Percentiles rank a stretch among this genome's conserved stretches.
Conservation (phyloP, 1,140 invertebrate species). For the Pygmarrhopalites habei region DNA sequence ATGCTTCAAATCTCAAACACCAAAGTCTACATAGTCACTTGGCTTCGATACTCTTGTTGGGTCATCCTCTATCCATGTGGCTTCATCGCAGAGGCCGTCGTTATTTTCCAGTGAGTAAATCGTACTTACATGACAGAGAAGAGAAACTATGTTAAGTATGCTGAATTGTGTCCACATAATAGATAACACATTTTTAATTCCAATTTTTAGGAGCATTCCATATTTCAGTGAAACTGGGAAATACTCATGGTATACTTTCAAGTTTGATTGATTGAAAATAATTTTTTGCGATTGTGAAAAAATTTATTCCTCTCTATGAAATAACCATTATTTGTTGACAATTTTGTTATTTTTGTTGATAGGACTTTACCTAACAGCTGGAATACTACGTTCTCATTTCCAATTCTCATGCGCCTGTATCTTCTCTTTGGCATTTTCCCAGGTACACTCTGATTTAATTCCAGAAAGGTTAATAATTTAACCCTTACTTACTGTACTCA, state of each 20-base stretch:
- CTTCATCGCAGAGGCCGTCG: constrained; percentile 75
- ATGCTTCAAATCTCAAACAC: constrained; percentile 68
- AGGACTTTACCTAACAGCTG: constrained; percentile 69
- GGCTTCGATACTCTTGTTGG: constrained; percentile 88
- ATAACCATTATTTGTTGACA: no score
- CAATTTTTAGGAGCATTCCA: constrained; percentile 64
- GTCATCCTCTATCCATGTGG: constrained; percentile 85
- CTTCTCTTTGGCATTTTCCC: constrained; percentile 67
- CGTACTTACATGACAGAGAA: no score
- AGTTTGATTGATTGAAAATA: no score
- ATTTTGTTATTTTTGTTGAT: no score
- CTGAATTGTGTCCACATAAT: no score
- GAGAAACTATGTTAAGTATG: no score
- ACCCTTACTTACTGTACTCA: neutral
- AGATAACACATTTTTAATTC: constrained; percentile 26
- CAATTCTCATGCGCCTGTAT: constrained; percentile 68
- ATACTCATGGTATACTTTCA: no score
- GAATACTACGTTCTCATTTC: constrained; percentile 83
- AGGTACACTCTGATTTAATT: constrained; percentile 41
- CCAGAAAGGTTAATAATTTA: constrained; percentile 2
- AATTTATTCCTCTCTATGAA: no score
- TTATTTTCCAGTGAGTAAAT: constrained; percentile 50
- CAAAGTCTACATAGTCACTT: constrained; percentile 70
- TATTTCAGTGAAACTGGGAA: constrained; percentile 78
- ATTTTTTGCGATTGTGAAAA: no score